phyloP scores from a whole-genome alignment of 2,797 vertebrate genomes.

The Falco peregrinus region DNA sequence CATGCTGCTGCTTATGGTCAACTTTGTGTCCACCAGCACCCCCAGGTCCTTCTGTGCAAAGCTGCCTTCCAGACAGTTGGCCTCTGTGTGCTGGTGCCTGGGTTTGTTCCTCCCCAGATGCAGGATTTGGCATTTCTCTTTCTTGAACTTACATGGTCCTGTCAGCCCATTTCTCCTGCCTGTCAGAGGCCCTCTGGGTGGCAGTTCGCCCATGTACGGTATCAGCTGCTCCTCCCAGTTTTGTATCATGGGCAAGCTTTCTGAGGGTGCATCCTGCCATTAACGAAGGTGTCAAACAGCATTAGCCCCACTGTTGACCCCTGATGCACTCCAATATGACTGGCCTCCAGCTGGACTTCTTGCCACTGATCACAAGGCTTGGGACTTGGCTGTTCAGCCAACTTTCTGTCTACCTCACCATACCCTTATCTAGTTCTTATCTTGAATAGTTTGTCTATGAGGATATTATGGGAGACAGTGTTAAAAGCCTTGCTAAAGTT shows the following conservation, averaged over 20 bases:
- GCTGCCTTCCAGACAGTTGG: neutral
- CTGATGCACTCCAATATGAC: neutral
- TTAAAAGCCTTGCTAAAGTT: neutral
- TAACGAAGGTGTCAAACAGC: neutral
- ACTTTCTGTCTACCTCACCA: neutral
- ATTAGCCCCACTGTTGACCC: neutral
- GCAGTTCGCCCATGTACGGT: neutral
- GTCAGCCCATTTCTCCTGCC: neutral
- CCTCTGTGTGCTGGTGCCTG: neutral
- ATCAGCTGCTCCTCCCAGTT: neutral
- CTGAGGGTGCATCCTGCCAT: neutral
- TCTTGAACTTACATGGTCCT: neutral
- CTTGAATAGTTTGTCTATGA: neutral
- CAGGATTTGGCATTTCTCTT: neutral
- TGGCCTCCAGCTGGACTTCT: neutral
- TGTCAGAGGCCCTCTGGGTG: neutral
- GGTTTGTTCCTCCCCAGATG: neutral
- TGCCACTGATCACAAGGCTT: neutral
- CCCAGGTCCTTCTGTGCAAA: neutral
- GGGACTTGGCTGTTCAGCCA: neutral
- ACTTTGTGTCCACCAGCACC: neutral
- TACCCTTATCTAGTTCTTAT: neutral
- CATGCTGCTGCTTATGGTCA: neutral
- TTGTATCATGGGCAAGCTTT: neutral
- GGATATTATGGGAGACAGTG: neutral